Evolutionary conservation across 2,888 invertebrate species (phyloP).

Genomic region (Nomada hirtipes): DNA sequence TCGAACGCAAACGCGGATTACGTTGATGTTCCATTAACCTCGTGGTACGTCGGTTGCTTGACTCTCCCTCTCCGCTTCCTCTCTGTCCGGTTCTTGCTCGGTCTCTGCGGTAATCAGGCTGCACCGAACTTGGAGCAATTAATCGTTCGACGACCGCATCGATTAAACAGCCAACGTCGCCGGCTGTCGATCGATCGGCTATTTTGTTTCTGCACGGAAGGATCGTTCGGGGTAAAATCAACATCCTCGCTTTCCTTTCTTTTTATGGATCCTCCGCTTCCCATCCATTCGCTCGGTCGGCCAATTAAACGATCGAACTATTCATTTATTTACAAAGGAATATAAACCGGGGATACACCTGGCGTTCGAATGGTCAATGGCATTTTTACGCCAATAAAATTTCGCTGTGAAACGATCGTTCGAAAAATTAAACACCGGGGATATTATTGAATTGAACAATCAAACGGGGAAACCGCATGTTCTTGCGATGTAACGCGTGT

Average conservation of each 20-base stretch:
- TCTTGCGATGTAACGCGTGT: not conserved
- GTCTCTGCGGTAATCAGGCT: slow-evolving; percentile 41
- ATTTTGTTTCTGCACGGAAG: slow-evolving; percentile 32
- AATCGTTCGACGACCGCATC: slow-evolving; percentile 55
- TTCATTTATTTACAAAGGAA: not conserved
- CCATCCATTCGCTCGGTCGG: not conserved
- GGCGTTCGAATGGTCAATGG: no score
- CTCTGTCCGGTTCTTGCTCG: not conserved
- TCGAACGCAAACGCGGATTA: slow-evolving; percentile 51
- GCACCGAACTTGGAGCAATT: slow-evolving; percentile 47
- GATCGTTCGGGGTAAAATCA: slow-evolving; percentile 21
- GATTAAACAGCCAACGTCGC: slow-evolving; percentile 50
- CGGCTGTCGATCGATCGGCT: slow-evolving; percentile 42
- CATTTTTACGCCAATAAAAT: no score
- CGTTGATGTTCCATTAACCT: slow-evolving; percentile 64
- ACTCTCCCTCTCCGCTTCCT: not conserved
- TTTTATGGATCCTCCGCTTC: slow-evolving; percentile 21
- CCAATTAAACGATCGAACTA: not conserved
- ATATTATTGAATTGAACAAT: not conserved
- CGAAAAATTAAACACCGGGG: not conserved
- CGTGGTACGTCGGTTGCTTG: slow-evolving; percentile 17
- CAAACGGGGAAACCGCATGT: not conserved
- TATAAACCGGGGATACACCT: no score
- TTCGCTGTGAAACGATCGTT: no score
- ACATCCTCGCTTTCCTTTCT: slow-evolving; percentile 21